Evolutionary conservation across 1,140 invertebrate species (phyloP), one percentile per base, ranked within the genome.

Genomic region (Agrypnia vestita): DNA sequence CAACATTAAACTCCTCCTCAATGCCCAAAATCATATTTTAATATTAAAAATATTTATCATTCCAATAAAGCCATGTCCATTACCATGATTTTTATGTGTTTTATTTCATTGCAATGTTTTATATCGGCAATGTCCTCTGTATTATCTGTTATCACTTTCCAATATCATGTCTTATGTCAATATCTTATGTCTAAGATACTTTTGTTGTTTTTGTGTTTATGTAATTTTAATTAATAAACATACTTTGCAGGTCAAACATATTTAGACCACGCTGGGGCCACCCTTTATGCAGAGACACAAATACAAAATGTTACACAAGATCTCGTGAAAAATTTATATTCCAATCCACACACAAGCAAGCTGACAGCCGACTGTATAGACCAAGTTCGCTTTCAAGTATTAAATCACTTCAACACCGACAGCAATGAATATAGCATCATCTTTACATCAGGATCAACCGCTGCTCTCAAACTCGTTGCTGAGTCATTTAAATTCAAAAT

Each of bases 401-500:
- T 99, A 19, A 89, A 94, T 49, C 93, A 96, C 86, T 98, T 99
- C 84, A 94, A 97, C 80, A 95, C 96, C 55, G 92, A 91, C 79
- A 84, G 91, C 0, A 92, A 96, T 19, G 93, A 96, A 71, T 99
- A 99, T 86, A 92, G 91, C 83, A 91, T 99, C 1, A 93, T 99
- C 82, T 99, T 99, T 84, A 99, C 97, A 53, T 94, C 94, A 0
- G 96, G 97, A 13, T 94, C 97, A 17, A 98, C 97, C 44, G 93
- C 92, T 13, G 92, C 95, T 0, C 85, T 99, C 6, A 97, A 97
- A 90, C 84, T 96, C 67, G 87, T 98, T 11, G 95, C 94, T 3
- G 97, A 99, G 86, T 90, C 91, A 82, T 99, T 99, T 88, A 84
- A 91, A 55, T 86, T 79, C 77, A 15, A 21, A 21, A n/a, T 19